These are phyloP conservation scores for Porites evermanni DNA, from an alignment of 92 coral and sea anemone species.

Conservation along the genomic window DNA sequence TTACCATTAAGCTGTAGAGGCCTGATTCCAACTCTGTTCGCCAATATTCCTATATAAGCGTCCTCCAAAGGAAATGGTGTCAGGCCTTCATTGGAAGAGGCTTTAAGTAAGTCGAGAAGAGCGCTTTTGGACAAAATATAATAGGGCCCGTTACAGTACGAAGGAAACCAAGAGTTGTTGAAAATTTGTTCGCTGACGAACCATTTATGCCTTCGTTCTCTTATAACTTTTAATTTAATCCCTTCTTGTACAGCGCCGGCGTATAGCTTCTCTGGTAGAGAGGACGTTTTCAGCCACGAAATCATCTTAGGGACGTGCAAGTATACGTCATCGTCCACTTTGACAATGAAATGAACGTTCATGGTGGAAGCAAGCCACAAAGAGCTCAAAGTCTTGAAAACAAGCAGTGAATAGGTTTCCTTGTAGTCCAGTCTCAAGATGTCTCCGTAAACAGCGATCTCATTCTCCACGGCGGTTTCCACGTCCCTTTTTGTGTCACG, in stretches of 20 bases:
- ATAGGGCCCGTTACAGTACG: conserved; percentile 53
- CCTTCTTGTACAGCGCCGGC: conserved; percentile 23
- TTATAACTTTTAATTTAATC: not conserved
- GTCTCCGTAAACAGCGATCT: conserved; percentile 27
- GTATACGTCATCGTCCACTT: conserved; percentile 69
- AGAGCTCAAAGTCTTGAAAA: conserved; percentile 52
- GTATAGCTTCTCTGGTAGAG: conserved; percentile 46
- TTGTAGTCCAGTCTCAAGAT: conserved; percentile 39
- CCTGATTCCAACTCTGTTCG: conserved; percentile 3
- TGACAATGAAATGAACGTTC: conserved; percentile 41
- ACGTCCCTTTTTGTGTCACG: not conserved
- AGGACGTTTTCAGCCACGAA: conserved; percentile 46
- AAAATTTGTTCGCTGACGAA: not conserved
- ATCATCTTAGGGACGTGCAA: conserved; percentile 55
- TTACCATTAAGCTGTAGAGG: not conserved
- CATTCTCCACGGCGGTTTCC: conserved; percentile 7
- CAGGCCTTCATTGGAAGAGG: not conserved
- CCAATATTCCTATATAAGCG: conserved; percentile 55
- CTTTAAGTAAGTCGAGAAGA: conserved; percentile 23
- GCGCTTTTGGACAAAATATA: conserved; percentile 53
- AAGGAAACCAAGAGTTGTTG: conserved; percentile 22
- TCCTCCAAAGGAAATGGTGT: conserved; percentile 55
- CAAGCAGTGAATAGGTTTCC: conserved; percentile 42
- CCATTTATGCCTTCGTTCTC: not conserved
- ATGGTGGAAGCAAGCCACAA: conserved; percentile 42